Evolutionary conservation across 1,140 invertebrate genomes (phyloP), one percentile per base, ranked within the genome.

Genomic region (Paralvinella palmiformis): DNA sequence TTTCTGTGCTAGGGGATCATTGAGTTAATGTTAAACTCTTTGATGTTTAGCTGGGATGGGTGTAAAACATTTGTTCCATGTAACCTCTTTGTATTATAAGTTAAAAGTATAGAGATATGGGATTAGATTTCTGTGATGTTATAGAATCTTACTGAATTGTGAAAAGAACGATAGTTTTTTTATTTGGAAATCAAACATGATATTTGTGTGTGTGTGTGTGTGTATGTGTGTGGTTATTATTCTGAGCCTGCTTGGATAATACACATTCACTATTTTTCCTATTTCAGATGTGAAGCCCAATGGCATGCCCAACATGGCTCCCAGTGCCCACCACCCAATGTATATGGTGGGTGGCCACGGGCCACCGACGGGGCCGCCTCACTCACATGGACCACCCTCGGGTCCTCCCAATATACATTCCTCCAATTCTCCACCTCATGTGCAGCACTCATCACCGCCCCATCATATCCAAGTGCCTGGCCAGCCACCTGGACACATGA

Each of bases 231-330:
- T n/a, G n/a, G n/a, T n/a, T n/a, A n/a, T n/a, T n/a, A n/a, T n/a
- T n/a, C n/a, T n/a, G n/a, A n/a, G n/a, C n/a, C n/a, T n/a, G n/a
- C n/a, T n/a, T n/a, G n/a, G n/a, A n/a, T 41, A 41, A 41, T n/a
- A 10, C 37, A 41, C 10, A 10, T 10, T 41, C n/a, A 10, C 37
- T n/a, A 41, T n/a, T 41, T 10, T 56, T 29, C 3, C 33, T 57
- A 5, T 57, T 57, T 2, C 58, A 60, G 58, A 60, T 60, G 58
- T 60, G 24, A 60, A 60, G 22, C 33, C 36, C 4, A 45, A 22
- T 13, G 44, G 36, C 10, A 33, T 57, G 29, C 29, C 27, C 55
- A 31, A 31, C 55, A 31, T 32, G 29, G 29, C 55, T n/a, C 24
- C 27, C 27, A 24, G 22, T 6, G 24, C 27, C 6, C 55, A 57